phyloP scores from a whole-genome alignment of 2,888 invertebrate species.

The Microplitis manilae region DNA sequence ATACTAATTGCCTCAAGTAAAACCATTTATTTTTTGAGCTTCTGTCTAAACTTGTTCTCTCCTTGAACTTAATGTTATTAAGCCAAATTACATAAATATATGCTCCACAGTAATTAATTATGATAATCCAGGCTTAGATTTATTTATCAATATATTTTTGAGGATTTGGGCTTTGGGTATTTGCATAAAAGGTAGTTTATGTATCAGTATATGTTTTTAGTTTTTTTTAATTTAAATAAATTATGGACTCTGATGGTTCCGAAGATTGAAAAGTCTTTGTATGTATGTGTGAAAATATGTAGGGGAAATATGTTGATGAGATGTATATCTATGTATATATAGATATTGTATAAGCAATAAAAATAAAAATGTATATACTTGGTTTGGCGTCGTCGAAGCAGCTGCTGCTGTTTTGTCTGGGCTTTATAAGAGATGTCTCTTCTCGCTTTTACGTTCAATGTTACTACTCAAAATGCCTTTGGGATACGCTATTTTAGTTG shows the following conservation, averaged over 20 bases:
- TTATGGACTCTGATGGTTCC: constrained; percentile 5
- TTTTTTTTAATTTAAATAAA: constrained; percentile 22
- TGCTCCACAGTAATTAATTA: not conserved
- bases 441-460: constrained; percentile 49
- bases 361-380: constrained; percentile 43
- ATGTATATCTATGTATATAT: not conserved
- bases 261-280: constrained; percentile 19
- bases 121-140: not conserved
- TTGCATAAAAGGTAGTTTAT: constrained; percentile 1
- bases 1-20: constrained; percentile 22
- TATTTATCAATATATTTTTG: not conserved
- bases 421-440: constrained; percentile 36
- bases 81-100: not conserved
- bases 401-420: constrained; percentile 66
- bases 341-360: constrained; percentile 42
- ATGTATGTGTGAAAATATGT: not conserved
- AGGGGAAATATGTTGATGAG: constrained; percentile 24
- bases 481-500: constrained; percentile 66
- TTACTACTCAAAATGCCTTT: constrained; percentile 55
- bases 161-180: not conserved
- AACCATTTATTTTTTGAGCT: constrained; percentile 22
- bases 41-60: not conserved
- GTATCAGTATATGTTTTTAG: not conserved
- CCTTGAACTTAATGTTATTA: constrained; percentile 19
- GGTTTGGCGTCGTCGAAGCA: constrained; percentile 53